Conservation (phyloP, 1,140 invertebrate genomes). For the Drosophila auraria region DNA sequence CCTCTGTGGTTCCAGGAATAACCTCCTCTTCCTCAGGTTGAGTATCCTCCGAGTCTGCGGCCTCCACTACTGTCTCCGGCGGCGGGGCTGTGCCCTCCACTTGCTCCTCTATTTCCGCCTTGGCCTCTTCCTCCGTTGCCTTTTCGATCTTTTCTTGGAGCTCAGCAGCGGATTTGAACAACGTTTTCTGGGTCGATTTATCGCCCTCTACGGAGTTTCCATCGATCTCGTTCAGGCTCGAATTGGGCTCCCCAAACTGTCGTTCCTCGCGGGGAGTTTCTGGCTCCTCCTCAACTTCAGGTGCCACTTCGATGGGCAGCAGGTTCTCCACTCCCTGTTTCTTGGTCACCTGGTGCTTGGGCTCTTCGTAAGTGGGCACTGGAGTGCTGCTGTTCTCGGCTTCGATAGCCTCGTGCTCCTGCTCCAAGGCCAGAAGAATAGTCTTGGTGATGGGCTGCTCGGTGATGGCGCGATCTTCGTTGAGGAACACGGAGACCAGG, state of each 20-base stretch:
- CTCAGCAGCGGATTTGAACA: not conserved
- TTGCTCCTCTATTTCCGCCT: conserved; percentile 22
- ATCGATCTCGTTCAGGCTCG: conserved; percentile 49
- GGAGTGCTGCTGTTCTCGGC: conserved; percentile 16
- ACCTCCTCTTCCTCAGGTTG: not conserved
- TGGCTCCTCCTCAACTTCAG: conserved; percentile 14
- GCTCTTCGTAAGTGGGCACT: conserved; percentile 40
- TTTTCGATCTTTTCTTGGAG: conserved; percentile 11
- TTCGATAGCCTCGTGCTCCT: conserved; percentile 44
- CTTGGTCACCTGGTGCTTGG: conserved; percentile 71
- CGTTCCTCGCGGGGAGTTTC: conserved; percentile 11
- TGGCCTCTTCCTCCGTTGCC: conserved; percentile 14
- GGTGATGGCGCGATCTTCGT: conserved; percentile 67
- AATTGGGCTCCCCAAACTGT: conserved; percentile 3
- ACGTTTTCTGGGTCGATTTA: not conserved
- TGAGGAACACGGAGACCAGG: conserved; percentile 59
- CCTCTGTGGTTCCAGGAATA: conserved; percentile 13
- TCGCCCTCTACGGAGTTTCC: conserved; percentile 40
- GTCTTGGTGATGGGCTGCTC: conserved; percentile 65
- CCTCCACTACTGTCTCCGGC: conserved; percentile 23
- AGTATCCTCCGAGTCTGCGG: conserved; percentile 17
- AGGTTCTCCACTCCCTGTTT: conserved; percentile 67
- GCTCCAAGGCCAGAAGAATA: conserved; percentile 55
- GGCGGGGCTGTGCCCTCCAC: conserved; percentile 3
- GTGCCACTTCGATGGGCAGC: conserved; percentile 35